Base-by-base conservation (phyloP, 2,888 invertebrate genomes). In the Cephus pulcher region DNA sequence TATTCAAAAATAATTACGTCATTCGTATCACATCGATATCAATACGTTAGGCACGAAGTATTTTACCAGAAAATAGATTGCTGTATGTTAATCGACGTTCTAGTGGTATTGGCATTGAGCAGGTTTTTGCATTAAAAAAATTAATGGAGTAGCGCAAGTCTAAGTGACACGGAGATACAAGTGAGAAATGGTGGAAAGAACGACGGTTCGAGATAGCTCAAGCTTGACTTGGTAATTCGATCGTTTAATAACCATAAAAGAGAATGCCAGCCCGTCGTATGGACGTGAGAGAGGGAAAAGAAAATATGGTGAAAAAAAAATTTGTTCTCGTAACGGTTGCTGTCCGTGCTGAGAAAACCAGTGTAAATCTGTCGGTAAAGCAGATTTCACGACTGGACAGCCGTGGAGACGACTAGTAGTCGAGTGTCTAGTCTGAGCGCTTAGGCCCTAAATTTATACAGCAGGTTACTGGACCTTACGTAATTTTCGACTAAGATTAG, bases 401-500 rank as follows among this genome's bases (percentile, higher is more conserved):
- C 71, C 76, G 71, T 30, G 70, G 23, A 70, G 34, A 30, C 34
- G n/a, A 78, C 70, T 74, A 12, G 30, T 34, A 71, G 68, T 71
- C 74, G 75, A 76, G 77, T 80, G 80, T 82, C 76, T 80, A 76
- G 32, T 35, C 69, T 69, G 40, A 34, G 77, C 76, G 81, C 79
- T 81, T 82, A 75, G 77, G 73, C 77, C 86, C 89, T 89, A 89
- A 89, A 87, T 89, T 89, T 89, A 86, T 81, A 79, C 83, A 77
- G 83, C 86, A 86, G 86, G 86, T 88, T 86, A 88, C 88, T 86
- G 88, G 89, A 89, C 88, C 87, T 89, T 89, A 88, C 87, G 86
- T 89, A 89, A 89, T 81, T 68, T 77, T 82, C 74, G 82, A 83
- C 86, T 84, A 87, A 87, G 84, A 85, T 87, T 85, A 87, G 86